Percentiles rank a stretch among this genome's conserved stretches.
Conservation (phyloP, 2,797 vertebrate species). For the Petrocephalus schoutedeni region DNA sequence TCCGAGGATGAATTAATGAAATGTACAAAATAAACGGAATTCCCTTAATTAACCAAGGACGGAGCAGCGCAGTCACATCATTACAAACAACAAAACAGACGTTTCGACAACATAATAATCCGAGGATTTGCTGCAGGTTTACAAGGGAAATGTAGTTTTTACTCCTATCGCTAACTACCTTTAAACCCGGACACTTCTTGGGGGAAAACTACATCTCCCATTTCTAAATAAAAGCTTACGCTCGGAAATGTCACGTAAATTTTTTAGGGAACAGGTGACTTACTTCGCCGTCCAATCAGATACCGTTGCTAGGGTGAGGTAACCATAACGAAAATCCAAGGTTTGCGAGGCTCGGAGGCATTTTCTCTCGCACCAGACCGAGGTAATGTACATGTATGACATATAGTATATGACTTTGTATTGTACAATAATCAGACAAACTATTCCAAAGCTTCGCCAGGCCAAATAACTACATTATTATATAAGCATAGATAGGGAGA, state of each 20-base stretch:
- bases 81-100: slow-evolving; percentile 27
- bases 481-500: background rate
- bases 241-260: background rate
- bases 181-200: background rate
- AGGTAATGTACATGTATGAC: background rate
- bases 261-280: slow-evolving; percentile 15
- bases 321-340: slow-evolving; percentile 25
- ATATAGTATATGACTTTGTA: background rate
- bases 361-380: background rate
- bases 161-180: background rate
- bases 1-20: background rate
- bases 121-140: background rate
- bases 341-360: background rate
- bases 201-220: slow-evolving; percentile 22
- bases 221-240: background rate
- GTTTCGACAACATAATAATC: slow-evolving; percentile 18
- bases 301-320: slow-evolving; percentile 14
- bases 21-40: background rate
- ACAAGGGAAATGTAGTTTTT: slow-evolving; percentile 25
- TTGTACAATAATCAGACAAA: background rate
- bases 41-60: slow-evolving; percentile 6
- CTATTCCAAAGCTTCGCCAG: background rate
- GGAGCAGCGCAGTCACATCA: slow-evolving; percentile 24
- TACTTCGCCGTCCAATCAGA: background rate
- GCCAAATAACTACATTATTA: background rate